Percentiles rank a stretch among this genome's conserved stretches.
Evolutionary conservation across 2,888 invertebrate species (phyloP).

Genomic region (Caenorhabditis sp.): DNA sequence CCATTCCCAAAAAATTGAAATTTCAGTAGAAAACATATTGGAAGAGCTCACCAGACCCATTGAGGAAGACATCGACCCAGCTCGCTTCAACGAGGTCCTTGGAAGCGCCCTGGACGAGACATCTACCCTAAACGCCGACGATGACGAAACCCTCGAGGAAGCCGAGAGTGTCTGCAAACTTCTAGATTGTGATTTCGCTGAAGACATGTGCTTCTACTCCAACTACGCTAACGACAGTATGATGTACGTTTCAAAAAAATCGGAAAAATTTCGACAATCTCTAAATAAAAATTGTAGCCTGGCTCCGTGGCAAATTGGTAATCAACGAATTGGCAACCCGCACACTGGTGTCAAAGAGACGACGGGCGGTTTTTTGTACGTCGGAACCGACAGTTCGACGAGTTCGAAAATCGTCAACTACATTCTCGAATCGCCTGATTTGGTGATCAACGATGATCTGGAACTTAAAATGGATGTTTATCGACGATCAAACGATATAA

Average conservation of each 20-base stretch:
- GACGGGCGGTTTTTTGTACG: constrained; percentile 56
- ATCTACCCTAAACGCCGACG: not conserved
- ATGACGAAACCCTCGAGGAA: not conserved
- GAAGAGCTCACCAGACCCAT: not conserved
- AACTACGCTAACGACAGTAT: constrained; percentile 49
- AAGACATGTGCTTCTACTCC: constrained; percentile 47
- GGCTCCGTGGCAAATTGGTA: constrained; percentile 40
- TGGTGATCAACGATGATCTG: constrained; percentile 51
- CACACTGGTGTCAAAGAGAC: constrained; percentile 47
- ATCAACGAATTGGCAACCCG: constrained; percentile 43
- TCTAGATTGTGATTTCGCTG: constrained; percentile 51
- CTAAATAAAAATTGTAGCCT: constrained; percentile 25
- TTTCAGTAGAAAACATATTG: not conserved
- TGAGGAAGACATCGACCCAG: not conserved
- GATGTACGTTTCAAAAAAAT: constrained; percentile 1
- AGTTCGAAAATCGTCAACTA: constrained; percentile 47
- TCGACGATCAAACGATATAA: constrained; percentile 60
- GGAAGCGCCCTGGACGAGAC: not conserved
- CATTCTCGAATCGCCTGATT: constrained; percentile 56
- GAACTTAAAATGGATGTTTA: constrained; percentile 57
- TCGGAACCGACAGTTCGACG: constrained; percentile 52
- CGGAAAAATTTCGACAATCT: too few species aligned
- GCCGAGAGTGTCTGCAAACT: constrained; percentile 38
- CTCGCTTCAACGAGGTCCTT: not conserved
- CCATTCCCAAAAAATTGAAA: too few species aligned